Conservation (phyloP, 1,140 invertebrate species). For the Alviniconcha marisindica region DNA sequence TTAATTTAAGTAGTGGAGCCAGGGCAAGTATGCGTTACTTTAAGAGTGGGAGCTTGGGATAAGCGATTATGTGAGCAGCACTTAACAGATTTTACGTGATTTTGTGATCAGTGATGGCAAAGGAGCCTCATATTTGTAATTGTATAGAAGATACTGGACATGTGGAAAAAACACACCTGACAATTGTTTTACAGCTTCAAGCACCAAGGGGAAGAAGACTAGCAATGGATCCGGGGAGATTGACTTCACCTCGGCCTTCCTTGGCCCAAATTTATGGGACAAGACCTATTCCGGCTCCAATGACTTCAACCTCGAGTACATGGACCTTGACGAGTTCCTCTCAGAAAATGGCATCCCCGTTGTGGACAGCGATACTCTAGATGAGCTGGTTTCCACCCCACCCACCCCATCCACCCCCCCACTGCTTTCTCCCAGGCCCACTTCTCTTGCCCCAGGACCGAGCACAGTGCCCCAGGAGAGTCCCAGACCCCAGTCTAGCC, state of each 20-base stretch:
- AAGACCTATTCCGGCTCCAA: conserved; percentile 81
- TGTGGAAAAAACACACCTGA: no score
- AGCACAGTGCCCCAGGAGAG: not conserved
- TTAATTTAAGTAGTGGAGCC: no score
- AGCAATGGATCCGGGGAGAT: conserved; percentile 34
- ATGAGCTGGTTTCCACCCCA: not conserved
- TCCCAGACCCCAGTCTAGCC: not conserved
- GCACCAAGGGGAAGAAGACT: conserved; percentile 50
- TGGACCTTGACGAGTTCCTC: conserved; percentile 97
- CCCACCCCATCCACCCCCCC: not conserved
- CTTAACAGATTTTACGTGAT: no score
- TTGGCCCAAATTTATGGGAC: conserved; percentile 96
- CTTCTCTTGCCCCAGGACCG: not conserved
- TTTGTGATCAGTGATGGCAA: no score
- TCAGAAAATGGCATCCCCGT: conserved; percentile 83
- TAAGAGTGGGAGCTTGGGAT: no score
- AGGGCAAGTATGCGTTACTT: no score
- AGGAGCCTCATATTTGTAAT: no score
- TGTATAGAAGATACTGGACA: no score
- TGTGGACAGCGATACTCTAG: not conserved
- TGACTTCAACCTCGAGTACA: conserved; percentile 93
- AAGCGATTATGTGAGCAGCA: no score
- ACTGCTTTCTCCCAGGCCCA: not conserved
- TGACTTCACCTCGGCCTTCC: conserved; percentile 93
- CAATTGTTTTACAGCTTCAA: not conserved